Evolutionary conservation across 2,888 invertebrate genomes (phyloP), one percentile per base, ranked within the genome.

Genomic region (Cataglyphis albicans): DNA sequence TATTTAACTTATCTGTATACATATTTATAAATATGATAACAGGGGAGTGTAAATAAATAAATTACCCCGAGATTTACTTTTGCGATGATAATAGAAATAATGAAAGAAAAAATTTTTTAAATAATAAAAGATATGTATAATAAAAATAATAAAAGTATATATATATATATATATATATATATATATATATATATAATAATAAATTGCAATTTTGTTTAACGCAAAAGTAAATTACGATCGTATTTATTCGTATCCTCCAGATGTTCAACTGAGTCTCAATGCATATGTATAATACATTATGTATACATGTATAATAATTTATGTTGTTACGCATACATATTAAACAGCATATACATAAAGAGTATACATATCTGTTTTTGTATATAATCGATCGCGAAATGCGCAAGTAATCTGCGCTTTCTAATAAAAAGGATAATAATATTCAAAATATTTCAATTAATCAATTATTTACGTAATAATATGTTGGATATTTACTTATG

Each of bases 401-500:
- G 29, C 75, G 55, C 38, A 32, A 41, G 9, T 68, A 76, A 68
- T 57, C 61, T 44, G 35, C 32, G 59, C 55, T 32, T 25, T 59
- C 61, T 61, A 72, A 59, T 78, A 59, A 15, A 59, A 15, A 70
- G 12, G 32, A 78, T 48, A 70, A 70, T 57, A n/a, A 78, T 70
- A 64, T 75, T 12, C 52, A 76, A 75, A 67, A 44, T 73, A 76
- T 81, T 85, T 83, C 59, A 52, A 52, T 78, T 78, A 72, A 76
- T 80, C 67, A 70, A 86, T 82, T 86, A 85, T 55, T 75, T 82
- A 87, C 80, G 74, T 87, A 81, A 15, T 44, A 44, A 85, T 67
- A 74, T 84, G 82, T 48, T 64, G 80, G 75, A 76, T 86, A 89
- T 86, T 87, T 83, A 86, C 88, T 85, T 84, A 29, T 87, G 82